A percentile compares a stretch with the other conserved stretches of the same genome.
Conservation (phyloP, 2,888 invertebrate species). For the Esperia sulphurella region DNA sequence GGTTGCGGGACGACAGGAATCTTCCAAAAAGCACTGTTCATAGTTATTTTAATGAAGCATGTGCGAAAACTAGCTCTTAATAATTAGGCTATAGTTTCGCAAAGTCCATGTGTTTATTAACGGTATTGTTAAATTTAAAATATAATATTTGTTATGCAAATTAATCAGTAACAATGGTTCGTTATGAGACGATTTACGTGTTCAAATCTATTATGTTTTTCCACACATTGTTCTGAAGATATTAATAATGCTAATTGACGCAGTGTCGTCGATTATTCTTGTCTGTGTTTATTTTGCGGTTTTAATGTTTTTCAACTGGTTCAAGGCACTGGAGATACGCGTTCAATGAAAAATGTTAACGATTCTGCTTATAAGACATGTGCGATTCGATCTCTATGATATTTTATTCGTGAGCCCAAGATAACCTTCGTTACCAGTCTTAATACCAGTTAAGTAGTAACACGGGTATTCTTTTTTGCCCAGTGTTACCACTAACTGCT, state of each 20-base stretch:
- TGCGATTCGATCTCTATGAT: too few species aligned
- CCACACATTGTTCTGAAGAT: slow-evolving; percentile 25
- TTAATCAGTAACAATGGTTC: slow-evolving; percentile 27
- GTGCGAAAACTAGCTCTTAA: slow-evolving; percentile 21
- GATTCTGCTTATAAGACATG: too few species aligned
- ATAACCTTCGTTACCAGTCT: too few species aligned
- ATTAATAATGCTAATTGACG: slow-evolving; percentile 52
- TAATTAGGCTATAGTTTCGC: slow-evolving; percentile 50
- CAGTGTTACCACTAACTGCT: too few species aligned
- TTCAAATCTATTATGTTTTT: slow-evolving; percentile 35
- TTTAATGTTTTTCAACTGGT: background rate
- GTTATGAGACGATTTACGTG: slow-evolving; percentile 36
- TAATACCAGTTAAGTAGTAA: too few species aligned
- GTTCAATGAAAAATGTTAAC: too few species aligned
- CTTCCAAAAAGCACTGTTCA: too few species aligned
- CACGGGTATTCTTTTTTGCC: too few species aligned
- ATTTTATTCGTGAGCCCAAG: too few species aligned
- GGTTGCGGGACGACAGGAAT: too few species aligned
- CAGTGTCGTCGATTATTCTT: slow-evolving; percentile 22
- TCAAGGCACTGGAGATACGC: background rate
- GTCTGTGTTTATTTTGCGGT: slow-evolving; percentile 11
- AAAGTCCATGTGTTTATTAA: slow-evolving; percentile 27
- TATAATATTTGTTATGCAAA: slow-evolving; percentile 41
- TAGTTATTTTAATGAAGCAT: too few species aligned
- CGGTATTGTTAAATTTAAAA: slow-evolving; percentile 27